Evolutionary conservation across 2,113 vertebrate species (phyloP), one percentile per base, ranked within the genome.

Genomic region (Aldabrachelys gigantea): DNA sequence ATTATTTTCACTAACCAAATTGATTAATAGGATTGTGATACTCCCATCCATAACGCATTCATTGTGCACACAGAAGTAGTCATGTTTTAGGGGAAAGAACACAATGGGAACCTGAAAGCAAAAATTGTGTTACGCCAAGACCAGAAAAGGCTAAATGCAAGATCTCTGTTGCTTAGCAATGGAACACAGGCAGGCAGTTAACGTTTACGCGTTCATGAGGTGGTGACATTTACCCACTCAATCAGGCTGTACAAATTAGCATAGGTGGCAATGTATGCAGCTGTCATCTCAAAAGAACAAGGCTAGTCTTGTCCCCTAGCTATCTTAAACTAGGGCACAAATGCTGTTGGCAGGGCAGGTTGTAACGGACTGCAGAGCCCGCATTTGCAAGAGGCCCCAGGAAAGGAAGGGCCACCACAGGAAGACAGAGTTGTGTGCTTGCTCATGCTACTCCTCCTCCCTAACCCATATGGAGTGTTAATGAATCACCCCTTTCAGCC

Each of bases 31-130:
- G 11, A 35, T 88, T 9, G 1, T 4, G 47, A 47, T 2, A 11
- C 31, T 54, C 41, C 21, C 82, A 12, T 22, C 21, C 2, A 31
- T 8, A 38, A 13, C 7, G 10, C 31, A 8, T 3, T 0, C 0
- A 1, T 52, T 5, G 7, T 75, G 69, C 75, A 7, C 19, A 16
- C 35, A 16, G 10, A 1, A n/a, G 21, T 17, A 78, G 17, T n/a
- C 1, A 10, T 0, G 5, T 25, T 57, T 27, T 44, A 44, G 53
- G 54, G 24, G 53, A 41, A 41, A 38, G 38, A 29, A 21, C n/a
- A 19, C 4, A 14, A 57, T 44, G 27, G 24, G 38, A 57, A 57
- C 53, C 53, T 82, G 53, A 82, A 24, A 17, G 53, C 25, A 27
- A 82, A 31, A 38, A 19, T 57, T 17, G 57, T 57, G 27, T 57